Evolutionary conservation across 2,888 invertebrate species (phyloP).

Genomic region (Lacanobia wlatinum): DNA sequence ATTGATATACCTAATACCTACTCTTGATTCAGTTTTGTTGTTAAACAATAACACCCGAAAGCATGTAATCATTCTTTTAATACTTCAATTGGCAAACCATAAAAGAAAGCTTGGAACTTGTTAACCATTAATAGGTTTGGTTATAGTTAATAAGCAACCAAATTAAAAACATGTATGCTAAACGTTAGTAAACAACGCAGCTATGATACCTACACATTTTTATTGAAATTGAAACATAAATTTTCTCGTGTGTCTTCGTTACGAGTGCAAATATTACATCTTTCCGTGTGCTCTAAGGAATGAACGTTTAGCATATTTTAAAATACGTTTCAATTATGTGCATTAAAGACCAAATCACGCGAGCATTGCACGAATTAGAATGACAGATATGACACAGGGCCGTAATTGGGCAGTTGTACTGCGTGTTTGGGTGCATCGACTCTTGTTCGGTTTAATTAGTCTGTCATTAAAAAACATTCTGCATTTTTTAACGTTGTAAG

Average conservation of each 20-base stretch:
- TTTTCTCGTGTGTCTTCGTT: slow-evolving; percentile 16
- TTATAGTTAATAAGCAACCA: slow-evolving; percentile 1
- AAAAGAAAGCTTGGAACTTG: neutral
- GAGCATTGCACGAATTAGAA: slow-evolving; percentile 44
- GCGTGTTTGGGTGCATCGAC: slow-evolving; percentile 10
- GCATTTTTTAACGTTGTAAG: neutral
- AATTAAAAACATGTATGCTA: slow-evolving; percentile 34
- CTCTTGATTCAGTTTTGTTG: neutral
- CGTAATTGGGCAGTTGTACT: slow-evolving; percentile 31
- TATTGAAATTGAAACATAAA: slow-evolving; percentile 37
- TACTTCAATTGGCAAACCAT: neutral
- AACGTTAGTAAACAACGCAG: slow-evolving; percentile 22
- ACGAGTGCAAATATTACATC: slow-evolving; percentile 37
- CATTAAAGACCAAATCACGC: slow-evolving; percentile 41
- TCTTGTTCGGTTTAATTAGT: neutral
- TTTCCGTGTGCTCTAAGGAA: slow-evolving; percentile 47
- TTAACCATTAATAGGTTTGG: too few relatives aligned
- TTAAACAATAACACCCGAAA: neutral
- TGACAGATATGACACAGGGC: slow-evolving; percentile 40
- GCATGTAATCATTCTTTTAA: neutral
- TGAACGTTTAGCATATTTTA: slow-evolving; percentile 48
- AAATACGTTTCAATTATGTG: slow-evolving; percentile 34
- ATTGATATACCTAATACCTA: neutral
- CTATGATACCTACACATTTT: slow-evolving; percentile 32
- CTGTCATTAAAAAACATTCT: neutral